Conservation (phyloP, 2,113 vertebrate genomes). For the Anarrhichthys ocellatus region DNA sequence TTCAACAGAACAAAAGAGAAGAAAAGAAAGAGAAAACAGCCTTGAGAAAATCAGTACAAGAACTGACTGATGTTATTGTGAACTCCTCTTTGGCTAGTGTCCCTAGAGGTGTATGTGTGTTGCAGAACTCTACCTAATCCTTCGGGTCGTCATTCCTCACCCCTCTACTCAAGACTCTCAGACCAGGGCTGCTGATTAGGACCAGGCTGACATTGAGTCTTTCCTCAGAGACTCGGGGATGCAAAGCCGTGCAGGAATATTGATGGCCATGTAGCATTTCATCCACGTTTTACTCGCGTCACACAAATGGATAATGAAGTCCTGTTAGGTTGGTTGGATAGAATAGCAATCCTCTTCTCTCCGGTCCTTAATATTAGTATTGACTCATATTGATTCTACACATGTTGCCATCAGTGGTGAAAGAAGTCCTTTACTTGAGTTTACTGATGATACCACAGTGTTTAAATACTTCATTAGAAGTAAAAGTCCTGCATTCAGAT, state of each 20-base stretch:
- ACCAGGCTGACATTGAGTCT: conserved; percentile 36
- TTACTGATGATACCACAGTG: not conserved
- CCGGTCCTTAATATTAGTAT: conserved; percentile 4
- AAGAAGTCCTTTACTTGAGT: not conserved
- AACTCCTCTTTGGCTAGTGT: conserved; percentile 6
- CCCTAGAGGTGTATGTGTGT: not conserved
- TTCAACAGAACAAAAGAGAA: conserved; percentile 20
- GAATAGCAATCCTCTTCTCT: not conserved
- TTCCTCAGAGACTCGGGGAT: conserved; percentile 13
- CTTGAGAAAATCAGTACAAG: conserved; percentile 15
- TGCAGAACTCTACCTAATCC: conserved; percentile 19
- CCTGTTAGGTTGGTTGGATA: conserved; percentile 11
- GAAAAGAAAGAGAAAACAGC: conserved; percentile 11
- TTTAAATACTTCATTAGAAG: not conserved
- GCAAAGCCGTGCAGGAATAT: conserved; percentile 30
- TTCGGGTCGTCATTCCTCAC: conserved; percentile 23
- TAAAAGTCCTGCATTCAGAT: not conserved
- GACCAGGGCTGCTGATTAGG: conserved; percentile 39
- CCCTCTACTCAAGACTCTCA: conserved; percentile 10
- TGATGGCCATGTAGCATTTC: conserved; percentile 27
- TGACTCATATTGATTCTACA: conserved; percentile 11
- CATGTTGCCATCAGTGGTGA: conserved; percentile 1
- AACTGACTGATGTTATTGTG: conserved; percentile 23
- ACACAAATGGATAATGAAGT: conserved; percentile 25
- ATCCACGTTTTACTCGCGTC: conserved; percentile 23